Percentiles rank a stretch among this genome's conserved stretches.
Conservation (phyloP, 2,888 invertebrate species). For the Lissocephala sabroskyi region DNA sequence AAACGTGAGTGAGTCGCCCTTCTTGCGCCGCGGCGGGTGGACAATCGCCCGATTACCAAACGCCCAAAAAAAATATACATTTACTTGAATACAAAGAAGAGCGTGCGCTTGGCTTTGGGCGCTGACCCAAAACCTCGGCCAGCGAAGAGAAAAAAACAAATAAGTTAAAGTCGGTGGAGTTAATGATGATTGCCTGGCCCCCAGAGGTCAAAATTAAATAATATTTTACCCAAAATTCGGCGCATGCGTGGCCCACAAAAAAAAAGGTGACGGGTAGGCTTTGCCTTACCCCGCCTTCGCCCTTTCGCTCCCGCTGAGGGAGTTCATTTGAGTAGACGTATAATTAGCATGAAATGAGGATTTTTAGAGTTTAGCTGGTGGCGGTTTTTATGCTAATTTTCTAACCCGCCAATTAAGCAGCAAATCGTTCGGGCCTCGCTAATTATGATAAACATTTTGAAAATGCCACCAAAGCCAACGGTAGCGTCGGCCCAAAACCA, state of each 20-base stretch:
- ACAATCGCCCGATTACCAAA: no score
- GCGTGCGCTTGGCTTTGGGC: slow-evolving; percentile 2
- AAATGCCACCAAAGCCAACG: no score
- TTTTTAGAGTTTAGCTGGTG: slow-evolving; percentile 28
- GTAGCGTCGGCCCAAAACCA: no score
- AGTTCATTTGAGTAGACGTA: slow-evolving; percentile 50
- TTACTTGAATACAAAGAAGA: no score
- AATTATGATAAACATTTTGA: slow-evolving; percentile 52
- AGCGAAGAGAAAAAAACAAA: background rate
- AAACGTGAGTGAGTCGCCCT: slow-evolving; percentile 34
- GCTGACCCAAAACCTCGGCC: slow-evolving; percentile 55
- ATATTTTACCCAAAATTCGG: slow-evolving; percentile 38
- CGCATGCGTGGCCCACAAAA: background rate
- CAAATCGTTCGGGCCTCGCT: slow-evolving; percentile 43
- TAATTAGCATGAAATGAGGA: slow-evolving; percentile 68
- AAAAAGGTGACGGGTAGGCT: no score
- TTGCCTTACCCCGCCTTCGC: slow-evolving; percentile 5
- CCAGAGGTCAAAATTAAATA: slow-evolving; percentile 65
- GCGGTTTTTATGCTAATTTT: slow-evolving; percentile 5
- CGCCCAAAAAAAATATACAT: no score
- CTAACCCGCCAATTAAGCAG: slow-evolving; percentile 52
- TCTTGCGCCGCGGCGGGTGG: no score
- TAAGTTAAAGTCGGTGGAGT: slow-evolving; percentile 34
- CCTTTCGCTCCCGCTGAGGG: background rate
- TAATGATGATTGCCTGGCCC: slow-evolving; percentile 67